Conservation (phyloP, 2,797 vertebrate genomes). For the Podarcis siculus region DNA sequence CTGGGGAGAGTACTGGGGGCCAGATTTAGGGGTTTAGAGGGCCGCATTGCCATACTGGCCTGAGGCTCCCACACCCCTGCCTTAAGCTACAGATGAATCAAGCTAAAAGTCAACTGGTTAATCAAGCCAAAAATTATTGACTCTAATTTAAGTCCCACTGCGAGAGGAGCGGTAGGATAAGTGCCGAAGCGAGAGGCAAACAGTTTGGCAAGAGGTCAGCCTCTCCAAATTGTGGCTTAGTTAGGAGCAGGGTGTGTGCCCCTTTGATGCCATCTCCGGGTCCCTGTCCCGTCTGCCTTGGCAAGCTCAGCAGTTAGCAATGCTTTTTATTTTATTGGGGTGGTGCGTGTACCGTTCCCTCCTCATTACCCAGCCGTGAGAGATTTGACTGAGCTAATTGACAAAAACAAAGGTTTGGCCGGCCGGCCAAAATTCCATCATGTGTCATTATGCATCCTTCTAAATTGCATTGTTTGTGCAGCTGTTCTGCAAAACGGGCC, state of each 20-base stretch:
- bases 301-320: rapidly evolving
- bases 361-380: neutral
- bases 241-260: neutral
- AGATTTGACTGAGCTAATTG: slow-evolving; percentile 52
- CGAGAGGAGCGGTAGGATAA: neutral
- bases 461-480: slow-evolving; percentile 79
- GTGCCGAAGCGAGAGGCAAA: neutral
- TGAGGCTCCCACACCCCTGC: neutral
- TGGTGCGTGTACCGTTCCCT: rapidly evolving
- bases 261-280: neutral
- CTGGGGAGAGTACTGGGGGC: too few species aligned
- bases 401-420: slow-evolving; percentile 43
- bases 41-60: too few species aligned
- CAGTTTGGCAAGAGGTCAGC: neutral
- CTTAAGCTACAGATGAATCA: neutral
- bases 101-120: neutral
- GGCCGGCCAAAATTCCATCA: slow-evolving; percentile 56
- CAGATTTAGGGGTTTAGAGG: too few species aligned
- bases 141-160: neutral
- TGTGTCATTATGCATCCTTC: slow-evolving; percentile 71
- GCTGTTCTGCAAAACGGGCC: slow-evolving; percentile 72
- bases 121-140: neutral
- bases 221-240: neutral
- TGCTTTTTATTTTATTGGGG: neutral
- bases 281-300: neutral